A percentile compares a stretch with the other conserved stretches of the same genome.
phyloP scores from a whole-genome alignment of 92 coral and sea anemone species.

The Palythoa heliodiscus region DNA sequence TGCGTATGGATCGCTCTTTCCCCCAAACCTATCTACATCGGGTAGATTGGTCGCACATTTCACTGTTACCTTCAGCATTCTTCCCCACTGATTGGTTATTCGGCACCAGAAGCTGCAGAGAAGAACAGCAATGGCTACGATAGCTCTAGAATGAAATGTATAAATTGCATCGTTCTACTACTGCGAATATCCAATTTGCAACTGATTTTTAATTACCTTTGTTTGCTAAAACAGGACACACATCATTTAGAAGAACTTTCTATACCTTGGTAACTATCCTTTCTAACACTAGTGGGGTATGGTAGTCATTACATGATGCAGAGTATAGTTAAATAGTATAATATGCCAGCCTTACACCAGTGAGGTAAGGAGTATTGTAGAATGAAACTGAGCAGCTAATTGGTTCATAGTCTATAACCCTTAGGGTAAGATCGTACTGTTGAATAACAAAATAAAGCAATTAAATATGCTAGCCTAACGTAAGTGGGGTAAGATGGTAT shows the following conservation, averaged over 20 bases:
- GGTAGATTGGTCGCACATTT: conserved; percentile 90
- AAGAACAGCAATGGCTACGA: neutral
- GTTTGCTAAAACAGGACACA: neutral
- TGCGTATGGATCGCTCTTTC: conserved; percentile 93
- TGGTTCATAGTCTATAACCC: no score
- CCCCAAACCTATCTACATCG: conserved; percentile 87
- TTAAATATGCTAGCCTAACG: no score
- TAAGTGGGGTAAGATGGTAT: neutral
- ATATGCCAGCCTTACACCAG: neutral
- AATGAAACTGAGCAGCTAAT: no score
- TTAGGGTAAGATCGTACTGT: no score
- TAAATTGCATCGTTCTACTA: neutral
- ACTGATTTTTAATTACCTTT: neutral
- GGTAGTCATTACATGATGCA: neutral
- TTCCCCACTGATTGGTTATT: neutral
- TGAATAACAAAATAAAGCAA: no score
- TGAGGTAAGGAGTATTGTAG: neutral
- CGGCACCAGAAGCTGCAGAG: neutral
- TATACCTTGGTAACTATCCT: conserved; percentile 21
- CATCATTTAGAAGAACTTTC: conserved; percentile 5
- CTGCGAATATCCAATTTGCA: neutral
- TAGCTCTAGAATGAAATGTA: neutral
- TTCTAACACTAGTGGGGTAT: neutral
- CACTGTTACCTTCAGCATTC: conserved; percentile 71
- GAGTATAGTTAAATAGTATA: neutral